Conservation (phyloP, 2,113 vertebrate species). For the Scolopax mira region DNA sequence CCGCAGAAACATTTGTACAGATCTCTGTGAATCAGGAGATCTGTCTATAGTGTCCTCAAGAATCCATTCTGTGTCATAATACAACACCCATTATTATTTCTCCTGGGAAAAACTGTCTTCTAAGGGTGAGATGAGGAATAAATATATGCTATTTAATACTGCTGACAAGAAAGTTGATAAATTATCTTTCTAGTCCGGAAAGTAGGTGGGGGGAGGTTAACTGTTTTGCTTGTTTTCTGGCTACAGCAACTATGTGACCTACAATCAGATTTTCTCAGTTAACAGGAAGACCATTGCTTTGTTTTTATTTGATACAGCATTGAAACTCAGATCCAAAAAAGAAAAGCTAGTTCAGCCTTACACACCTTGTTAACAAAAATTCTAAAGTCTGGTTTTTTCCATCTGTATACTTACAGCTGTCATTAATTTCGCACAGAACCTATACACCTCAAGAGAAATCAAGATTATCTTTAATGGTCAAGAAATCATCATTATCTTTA, state of each 20-base stretch:
- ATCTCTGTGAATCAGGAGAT: neutral
- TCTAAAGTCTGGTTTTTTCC: neutral
- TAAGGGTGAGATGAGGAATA: neutral
- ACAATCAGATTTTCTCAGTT: neutral
- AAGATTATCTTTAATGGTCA: neutral
- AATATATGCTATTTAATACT: neutral
- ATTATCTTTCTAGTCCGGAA: neutral
- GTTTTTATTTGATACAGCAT: neutral
- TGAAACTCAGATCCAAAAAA: neutral
- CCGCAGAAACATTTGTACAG: neutral
- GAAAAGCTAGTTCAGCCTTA: neutral
- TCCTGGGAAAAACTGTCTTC: neutral
- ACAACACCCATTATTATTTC: accelerated
- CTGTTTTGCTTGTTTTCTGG: neutral
- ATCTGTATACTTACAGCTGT: neutral
- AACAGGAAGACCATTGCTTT: neutral
- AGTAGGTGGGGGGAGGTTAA: neutral
- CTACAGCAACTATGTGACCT: neutral
- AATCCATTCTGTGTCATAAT: neutral
- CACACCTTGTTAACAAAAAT: neutral
- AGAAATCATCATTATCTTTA: neutral
- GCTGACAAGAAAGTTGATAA: neutral
- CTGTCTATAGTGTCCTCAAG: neutral
- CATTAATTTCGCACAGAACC: neutral
- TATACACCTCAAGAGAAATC: neutral